These are phyloP conservation scores for Shinisaurus crocodilurus DNA, from an alignment of 2,113 vertebrate species.

Conservation along the genomic window DNA sequence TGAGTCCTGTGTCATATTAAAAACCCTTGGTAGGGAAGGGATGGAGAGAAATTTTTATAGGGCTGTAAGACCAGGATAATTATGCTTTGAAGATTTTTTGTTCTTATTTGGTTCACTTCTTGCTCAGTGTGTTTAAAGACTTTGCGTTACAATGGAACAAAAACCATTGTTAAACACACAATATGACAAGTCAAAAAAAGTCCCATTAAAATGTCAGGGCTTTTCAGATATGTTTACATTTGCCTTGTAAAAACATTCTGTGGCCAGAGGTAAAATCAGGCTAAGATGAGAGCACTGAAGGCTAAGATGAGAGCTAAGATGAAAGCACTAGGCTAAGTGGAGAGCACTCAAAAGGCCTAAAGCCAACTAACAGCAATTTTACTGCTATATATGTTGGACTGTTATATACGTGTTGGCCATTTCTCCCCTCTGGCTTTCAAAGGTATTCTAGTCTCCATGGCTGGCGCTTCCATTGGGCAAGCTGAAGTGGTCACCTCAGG, in stretches of 20 bases:
- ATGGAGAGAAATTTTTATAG: neutral
- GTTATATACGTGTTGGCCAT: neutral
- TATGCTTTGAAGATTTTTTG: neutral
- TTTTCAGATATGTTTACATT: conserved; percentile 10
- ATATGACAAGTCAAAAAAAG: neutral
- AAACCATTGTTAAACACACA: neutral
- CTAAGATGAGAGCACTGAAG: neutral
- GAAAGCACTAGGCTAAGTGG: neutral
- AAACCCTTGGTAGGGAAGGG: neutral
- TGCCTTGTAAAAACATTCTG: neutral
- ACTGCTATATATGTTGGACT: neutral
- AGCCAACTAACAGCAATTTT: neutral
- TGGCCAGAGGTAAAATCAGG: neutral
- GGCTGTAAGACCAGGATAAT: neutral
- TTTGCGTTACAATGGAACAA: neutral
- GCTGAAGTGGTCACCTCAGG: no score
- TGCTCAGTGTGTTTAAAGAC: neutral
- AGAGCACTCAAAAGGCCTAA: neutral
- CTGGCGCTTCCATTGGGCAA: no score
- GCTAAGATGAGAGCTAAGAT: neutral
- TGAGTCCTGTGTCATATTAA: neutral
- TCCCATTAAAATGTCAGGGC: conserved; percentile 4
- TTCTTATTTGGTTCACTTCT: neutral
- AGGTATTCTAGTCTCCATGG: neutral
- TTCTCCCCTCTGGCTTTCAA: neutral